These are phyloP conservation scores for Chaetogeoica ovagalla DNA, from an alignment of 2,888 invertebrate genomes.

Conservation along the genomic window DNA sequence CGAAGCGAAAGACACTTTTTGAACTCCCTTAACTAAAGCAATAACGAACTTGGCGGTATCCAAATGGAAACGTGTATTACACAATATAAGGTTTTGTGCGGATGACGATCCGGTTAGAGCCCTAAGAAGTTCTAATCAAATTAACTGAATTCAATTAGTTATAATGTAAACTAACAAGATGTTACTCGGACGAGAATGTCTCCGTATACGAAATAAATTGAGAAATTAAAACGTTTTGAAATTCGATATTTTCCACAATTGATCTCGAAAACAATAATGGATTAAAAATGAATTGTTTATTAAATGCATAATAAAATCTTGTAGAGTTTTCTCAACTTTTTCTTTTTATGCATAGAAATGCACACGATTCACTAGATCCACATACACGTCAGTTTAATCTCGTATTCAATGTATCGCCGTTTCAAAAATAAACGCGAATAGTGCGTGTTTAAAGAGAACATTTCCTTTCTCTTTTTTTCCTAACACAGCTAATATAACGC, in stretches of 20 bases:
- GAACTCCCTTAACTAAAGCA: background rate
- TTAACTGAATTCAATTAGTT: background rate
- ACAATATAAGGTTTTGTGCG: background rate
- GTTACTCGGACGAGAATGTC: background rate
- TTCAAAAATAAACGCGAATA: background rate
- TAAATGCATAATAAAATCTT: no score
- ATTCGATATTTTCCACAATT: background rate
- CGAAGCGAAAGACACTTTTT: background rate
- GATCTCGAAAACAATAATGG: background rate
- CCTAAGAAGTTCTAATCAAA: background rate
- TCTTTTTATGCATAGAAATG: background rate
- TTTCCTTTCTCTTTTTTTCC: no score
- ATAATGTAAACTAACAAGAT: slow-evolving; percentile 1
- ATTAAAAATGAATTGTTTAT: no score
- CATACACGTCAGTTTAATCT: background rate
- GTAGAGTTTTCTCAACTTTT: background rate
- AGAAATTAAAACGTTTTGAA: background rate
- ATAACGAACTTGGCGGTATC: background rate
- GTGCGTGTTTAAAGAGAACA: no score
- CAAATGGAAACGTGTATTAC: background rate
- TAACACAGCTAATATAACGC: no score
- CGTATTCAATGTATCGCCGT: background rate
- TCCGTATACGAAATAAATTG: background rate
- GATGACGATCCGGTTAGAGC: no score
- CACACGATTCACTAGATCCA: background rate